phyloP scores from a whole-genome alignment of 1,140 invertebrate species.

The Tenebrio molitor region DNA sequence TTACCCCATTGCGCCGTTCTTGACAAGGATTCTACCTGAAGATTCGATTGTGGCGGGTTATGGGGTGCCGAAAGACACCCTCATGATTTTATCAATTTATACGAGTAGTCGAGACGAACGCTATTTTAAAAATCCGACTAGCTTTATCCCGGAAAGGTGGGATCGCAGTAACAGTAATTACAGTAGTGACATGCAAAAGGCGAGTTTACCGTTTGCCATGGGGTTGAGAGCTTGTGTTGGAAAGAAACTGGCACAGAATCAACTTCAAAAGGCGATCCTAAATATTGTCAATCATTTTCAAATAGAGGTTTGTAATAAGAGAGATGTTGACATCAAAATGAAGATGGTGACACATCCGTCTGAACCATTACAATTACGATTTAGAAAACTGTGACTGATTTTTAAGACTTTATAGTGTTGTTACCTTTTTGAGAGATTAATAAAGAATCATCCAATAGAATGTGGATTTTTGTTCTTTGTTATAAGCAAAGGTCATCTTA shows the following conservation, averaged over 20 bases:
- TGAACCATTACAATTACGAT: conserved; percentile 66
- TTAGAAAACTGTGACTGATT: conserved; percentile 44
- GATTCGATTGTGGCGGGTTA: conserved; percentile 76
- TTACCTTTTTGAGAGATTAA: background rate
- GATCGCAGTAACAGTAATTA: conserved; percentile 68
- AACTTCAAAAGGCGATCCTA: conserved; percentile 76
- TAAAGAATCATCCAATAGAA: background rate
- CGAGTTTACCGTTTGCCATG: conserved; percentile 86
- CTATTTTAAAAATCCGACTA: conserved; percentile 78
- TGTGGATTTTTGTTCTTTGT: background rate
- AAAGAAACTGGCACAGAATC: conserved; percentile 81
- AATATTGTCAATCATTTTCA: conserved; percentile 70
- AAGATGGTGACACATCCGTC: conserved; percentile 73
- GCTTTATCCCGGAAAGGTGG: conserved; percentile 87
- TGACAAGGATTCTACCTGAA: conserved; percentile 80
- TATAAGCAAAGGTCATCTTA: background rate
- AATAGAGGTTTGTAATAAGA: conserved; percentile 68
- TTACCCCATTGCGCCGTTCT: conserved; percentile 89
- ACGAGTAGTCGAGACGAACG: conserved; percentile 79
- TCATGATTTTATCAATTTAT: conserved; percentile 85
- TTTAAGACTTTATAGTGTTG: no score
- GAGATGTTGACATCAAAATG: conserved; percentile 69
- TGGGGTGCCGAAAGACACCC: conserved; percentile 75
- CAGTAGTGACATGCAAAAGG: conserved; percentile 72
- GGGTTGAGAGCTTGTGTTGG: conserved; percentile 88